Evolutionary conservation across 35 echinoderm and acorn worm genomes (phyloP).

Genomic region (Ophioderma brevispina): DNA sequence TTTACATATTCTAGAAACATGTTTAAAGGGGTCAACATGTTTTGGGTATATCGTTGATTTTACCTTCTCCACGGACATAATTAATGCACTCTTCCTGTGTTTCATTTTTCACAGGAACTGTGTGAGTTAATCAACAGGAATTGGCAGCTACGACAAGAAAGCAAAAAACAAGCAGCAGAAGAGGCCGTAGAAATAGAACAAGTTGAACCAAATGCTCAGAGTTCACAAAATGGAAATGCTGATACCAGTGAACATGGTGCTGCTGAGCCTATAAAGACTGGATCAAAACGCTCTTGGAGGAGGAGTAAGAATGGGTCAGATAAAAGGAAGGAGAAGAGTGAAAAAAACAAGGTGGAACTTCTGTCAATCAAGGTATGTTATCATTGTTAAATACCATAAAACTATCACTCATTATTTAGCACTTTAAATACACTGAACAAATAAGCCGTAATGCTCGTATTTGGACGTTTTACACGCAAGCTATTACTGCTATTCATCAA

Average conservation of each 20-base stretch:
- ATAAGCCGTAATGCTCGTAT: too few species aligned
- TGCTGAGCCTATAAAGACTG: not conserved
- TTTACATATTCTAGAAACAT: too few species aligned
- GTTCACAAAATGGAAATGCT: not conserved
- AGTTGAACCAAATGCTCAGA: not conserved
- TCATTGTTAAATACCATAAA: too few species aligned
- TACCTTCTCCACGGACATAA: too few species aligned
- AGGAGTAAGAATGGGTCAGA: not conserved
- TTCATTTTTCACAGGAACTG: conserved; percentile 26
- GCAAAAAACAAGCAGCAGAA: not conserved
- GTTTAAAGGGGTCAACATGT: too few species aligned
- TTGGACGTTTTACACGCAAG: too few species aligned
- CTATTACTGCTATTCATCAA: too few species aligned
- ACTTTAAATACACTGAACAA: too few species aligned
- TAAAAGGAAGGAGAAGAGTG: not conserved
- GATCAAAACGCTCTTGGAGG: not conserved
- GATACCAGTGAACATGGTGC: not conserved
- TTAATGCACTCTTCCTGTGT: too few species aligned
- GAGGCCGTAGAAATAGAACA: conserved; percentile 13
- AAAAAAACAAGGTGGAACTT: not conserved
- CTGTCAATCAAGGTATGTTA: not conserved
- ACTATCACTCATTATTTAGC: too few species aligned
- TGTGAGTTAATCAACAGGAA: conserved; percentile 65
- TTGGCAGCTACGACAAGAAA: conserved; percentile 47
- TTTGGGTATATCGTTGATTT: too few species aligned